These are phyloP conservation scores for Agrochola lychnidis DNA, from an alignment of 2,888 invertebrate genomes.

Conservation along the genomic window DNA sequence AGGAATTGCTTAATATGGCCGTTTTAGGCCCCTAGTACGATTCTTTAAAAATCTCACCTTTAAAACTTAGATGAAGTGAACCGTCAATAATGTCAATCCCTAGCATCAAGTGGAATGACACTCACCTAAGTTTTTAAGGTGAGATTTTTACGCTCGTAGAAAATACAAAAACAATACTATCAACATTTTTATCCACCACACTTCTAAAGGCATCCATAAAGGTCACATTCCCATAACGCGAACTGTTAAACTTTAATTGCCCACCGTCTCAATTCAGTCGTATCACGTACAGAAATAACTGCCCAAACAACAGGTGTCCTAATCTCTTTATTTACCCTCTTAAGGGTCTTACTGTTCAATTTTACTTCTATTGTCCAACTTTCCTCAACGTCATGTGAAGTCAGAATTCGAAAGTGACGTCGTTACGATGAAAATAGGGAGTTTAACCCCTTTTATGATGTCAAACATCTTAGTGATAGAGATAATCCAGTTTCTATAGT, in stretches of 20 bases:
- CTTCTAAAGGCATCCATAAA: conserved; percentile 15
- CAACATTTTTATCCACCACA: neutral
- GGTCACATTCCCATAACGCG: conserved; percentile 11
- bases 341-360: conserved; percentile 50
- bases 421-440: conserved; percentile 34
- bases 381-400: conserved; percentile 22
- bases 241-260: conserved; percentile 43
- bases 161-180: neutral
- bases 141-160: too few relatives aligned
- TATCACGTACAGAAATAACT: conserved; percentile 56
- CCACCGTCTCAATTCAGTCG: conserved; percentile 21
- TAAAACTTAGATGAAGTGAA: neutral
- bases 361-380: conserved; percentile 55
- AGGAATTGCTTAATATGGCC: too few relatives aligned
- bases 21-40: too few relatives aligned
- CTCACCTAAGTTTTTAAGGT: neutral
- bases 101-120: too few relatives aligned
- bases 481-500: conserved; percentile 32
- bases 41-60: neutral
- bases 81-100: too few relatives aligned
- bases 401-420: conserved; percentile 34
- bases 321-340: conserved; percentile 58
- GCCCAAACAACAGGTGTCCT: conserved; percentile 61
- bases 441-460: conserved; percentile 41
- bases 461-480: conserved; percentile 28